A percentile compares a stretch with the other conserved stretches of the same genome.
Conservation (phyloP, 2,113 vertebrate genomes). For the Xenus cinereus region DNA sequence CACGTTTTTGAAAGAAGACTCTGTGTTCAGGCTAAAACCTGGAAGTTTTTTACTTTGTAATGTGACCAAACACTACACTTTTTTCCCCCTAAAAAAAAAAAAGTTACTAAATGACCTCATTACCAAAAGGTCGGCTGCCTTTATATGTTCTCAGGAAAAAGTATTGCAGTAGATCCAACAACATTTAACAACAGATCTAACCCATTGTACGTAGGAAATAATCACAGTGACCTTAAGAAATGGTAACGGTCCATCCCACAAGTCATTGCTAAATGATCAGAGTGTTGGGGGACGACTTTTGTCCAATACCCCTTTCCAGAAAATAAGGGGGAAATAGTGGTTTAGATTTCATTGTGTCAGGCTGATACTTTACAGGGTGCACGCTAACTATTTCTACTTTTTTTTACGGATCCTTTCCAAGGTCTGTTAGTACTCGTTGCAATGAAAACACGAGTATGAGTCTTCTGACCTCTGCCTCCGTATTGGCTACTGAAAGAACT, state of each 20-base stretch:
- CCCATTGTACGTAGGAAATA: background rate
- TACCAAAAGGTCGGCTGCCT: background rate
- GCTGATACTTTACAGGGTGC: background rate
- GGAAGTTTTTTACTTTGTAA: background rate
- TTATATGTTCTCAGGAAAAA: background rate
- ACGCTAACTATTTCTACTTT: background rate
- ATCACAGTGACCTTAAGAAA: background rate
- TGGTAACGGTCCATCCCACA: background rate
- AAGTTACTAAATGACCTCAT: background rate
- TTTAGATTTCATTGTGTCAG: background rate
- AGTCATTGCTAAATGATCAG: background rate
- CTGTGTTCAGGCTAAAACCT: background rate
- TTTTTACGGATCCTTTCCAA: background rate
- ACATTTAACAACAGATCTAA: background rate
- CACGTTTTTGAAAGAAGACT: background rate
- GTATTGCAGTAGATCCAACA: background rate
- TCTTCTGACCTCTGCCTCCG: background rate
- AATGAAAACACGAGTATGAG: background rate
- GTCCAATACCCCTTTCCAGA: constrained; percentile 1
- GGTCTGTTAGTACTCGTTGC: background rate
- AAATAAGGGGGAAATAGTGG: background rate
- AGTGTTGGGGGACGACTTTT: background rate
- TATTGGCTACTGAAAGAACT: background rate
- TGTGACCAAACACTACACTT: background rate
- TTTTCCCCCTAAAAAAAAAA: background rate